Base-by-base conservation (phyloP, 2,888 invertebrate genomes). In the Galeopsomyia nigrocyanea region DNA sequence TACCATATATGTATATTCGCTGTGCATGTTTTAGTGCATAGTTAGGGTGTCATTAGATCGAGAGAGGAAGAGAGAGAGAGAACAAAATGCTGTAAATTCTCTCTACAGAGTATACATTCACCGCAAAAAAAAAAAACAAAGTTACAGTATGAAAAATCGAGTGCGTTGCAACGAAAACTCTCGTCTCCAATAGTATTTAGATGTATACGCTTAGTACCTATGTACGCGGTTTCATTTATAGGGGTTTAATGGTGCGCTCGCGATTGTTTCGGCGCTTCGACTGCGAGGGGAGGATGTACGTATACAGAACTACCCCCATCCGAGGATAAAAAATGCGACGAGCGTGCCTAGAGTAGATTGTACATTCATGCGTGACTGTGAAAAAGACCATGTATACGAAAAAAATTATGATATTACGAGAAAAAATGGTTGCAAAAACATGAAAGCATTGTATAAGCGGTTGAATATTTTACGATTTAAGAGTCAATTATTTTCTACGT, bases 1-100 rank as follows among this genome's bases (percentile, higher is more conserved):
- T 39, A 39, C 13, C 56, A 21, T 17, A 53, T 53, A 21, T 53
- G 13, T n/a, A 51, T 51, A 51, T 65, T 70, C 50, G 49, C 67
- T 74, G 57, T 84, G 85, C 85, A 84, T 86, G 85, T 86, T 86
- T 86, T 86, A 86, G 82, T 85, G 86, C 84, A 85, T 85, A 83
- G 82, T 79, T 79, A 81, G 77, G 78, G 78, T 74, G 75, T 62
- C 55, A 63, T 68, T 61, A 56, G 66, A 70, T 49, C 46, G 50
- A 13, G 51, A 1, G 21, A 17, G 26, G 19, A 49, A 22, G 68
- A 49, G 49, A 49, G 31, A 62, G 39, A 39, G 39, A 9, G 39
- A 3, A 7, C 39, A 7, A 39, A 39, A 39, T 39, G 13, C 7
- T 9, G 39, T 39, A 9, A 39, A 7, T 39, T 39, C 10, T 13